Percentiles rank a stretch among this genome's conserved stretches.
Evolutionary conservation across 92 coral and sea anemone species (phyloP).

Genomic region (Epizoanthus rinbou): DNA sequence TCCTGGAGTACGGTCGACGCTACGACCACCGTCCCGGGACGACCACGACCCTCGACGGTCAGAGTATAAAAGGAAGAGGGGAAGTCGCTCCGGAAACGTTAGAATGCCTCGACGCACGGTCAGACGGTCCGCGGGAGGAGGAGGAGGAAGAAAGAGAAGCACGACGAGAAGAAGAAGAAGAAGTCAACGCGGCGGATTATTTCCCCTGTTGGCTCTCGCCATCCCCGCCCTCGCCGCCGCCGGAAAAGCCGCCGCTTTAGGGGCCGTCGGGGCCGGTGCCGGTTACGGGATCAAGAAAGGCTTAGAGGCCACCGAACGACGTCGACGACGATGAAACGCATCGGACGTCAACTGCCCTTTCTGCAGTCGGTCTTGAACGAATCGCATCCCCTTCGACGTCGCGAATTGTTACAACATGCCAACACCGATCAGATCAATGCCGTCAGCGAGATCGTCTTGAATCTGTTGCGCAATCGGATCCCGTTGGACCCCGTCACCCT

Average conservation of each 20-base stretch:
- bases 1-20: neutral
- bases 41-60: neutral
- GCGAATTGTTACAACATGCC: conserved; percentile 4
- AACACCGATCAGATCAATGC: conserved; percentile 36
- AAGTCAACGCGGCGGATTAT: too few species aligned
- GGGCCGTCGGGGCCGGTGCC: neutral
- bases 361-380: neutral
- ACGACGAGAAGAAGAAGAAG: too few species aligned
- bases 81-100: neutral
- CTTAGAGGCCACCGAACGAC: neutral
- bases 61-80: neutral
- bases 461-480: neutral
- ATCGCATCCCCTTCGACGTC: neutral
- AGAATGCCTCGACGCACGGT: conserved; percentile 10
- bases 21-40: too few species aligned
- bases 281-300: neutral
- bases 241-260: neutral
- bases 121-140: too few species aligned
- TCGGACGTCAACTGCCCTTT: neutral
- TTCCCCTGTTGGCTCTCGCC: conserved; percentile 2
- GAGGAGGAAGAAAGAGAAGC: too few species aligned
- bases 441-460: conserved; percentile 14
- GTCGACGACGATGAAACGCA: neutral
- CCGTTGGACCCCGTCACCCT: neutral
- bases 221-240: neutral